Percentiles rank a stretch among this genome's conserved stretches.
Conservation (phyloP, 2,113 vertebrate genomes). For the Rhabdomys dilectus region DNA sequence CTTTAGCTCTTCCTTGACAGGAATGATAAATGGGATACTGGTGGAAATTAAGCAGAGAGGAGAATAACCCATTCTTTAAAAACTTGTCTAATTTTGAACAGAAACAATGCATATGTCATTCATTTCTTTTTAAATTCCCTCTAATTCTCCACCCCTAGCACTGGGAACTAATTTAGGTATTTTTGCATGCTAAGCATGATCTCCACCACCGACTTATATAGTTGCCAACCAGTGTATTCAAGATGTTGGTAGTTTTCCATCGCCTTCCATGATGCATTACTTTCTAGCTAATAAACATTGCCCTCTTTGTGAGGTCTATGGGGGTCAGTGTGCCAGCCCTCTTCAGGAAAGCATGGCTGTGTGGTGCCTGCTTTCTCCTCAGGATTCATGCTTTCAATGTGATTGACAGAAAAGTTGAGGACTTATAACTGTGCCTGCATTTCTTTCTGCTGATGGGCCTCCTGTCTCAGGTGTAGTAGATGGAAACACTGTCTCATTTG, state of each 20-base stretch:
- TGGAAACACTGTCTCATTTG: not conserved
- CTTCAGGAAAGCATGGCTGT: not conserved
- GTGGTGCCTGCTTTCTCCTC: not conserved
- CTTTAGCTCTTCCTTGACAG: not conserved
- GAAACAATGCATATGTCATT: not conserved
- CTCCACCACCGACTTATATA: not conserved
- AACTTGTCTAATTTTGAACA: not conserved
- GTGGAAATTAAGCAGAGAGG: not conserved
- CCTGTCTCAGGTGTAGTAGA: not conserved
- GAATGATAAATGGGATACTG: not conserved
- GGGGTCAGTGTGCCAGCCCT: not conserved
- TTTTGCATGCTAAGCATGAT: not conserved
- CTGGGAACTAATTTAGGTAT: not conserved
- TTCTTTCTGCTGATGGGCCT: not conserved
- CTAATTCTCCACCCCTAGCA: not conserved
- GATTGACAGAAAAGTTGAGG: not conserved
- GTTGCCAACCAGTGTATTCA: not conserved
- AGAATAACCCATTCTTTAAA: not conserved
- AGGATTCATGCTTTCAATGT: not conserved
- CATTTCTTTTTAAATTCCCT: not conserved
- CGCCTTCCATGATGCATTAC: not conserved
- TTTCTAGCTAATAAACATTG: too few relatives aligned
- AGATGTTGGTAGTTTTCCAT: not conserved
- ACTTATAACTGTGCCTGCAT: not conserved
- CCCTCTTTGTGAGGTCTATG: not conserved